A percentile compares a stretch with the other conserved stretches of the same genome.
Conservation (phyloP, 2,888 invertebrate genomes). For the Smittia sp. region DNA sequence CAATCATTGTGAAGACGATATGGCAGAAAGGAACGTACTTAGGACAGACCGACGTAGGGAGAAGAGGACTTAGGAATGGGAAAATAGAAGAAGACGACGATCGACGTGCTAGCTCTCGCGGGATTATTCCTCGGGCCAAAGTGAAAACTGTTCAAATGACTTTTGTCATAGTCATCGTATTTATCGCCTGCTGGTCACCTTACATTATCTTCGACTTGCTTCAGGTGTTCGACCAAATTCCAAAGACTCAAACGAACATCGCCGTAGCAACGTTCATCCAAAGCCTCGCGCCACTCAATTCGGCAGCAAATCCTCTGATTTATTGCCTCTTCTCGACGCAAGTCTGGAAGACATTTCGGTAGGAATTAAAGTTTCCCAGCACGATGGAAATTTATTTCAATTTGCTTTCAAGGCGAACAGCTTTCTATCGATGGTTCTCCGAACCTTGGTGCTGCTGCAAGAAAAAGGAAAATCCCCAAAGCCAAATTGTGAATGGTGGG, state of each 20-base stretch:
- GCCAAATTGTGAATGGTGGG: conserved; percentile 42
- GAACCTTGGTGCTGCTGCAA: conserved; percentile 56
- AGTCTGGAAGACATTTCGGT: conserved; percentile 53
- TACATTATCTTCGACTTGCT: conserved; percentile 89
- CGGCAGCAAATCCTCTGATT: conserved; percentile 91
- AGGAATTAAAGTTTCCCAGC: neutral
- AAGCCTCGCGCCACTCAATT: conserved; percentile 86
- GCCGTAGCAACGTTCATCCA: conserved; percentile 89
- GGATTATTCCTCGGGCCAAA: conserved; percentile 91
- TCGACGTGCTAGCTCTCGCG: conserved; percentile 82
- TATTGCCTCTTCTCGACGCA: conserved; percentile 91
- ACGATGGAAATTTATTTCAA: neutral
- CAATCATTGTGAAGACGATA: conserved; percentile 86
- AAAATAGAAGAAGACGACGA: conserved; percentile 46
- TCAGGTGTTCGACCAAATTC: conserved; percentile 82
- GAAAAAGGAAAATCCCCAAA: conserved; percentile 43
- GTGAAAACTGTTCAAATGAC: conserved; percentile 98
- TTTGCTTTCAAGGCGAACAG: conserved; percentile 53
- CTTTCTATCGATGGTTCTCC: conserved; percentile 66
- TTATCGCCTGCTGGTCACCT: conserved; percentile 89
- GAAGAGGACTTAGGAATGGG: conserved; percentile 29
- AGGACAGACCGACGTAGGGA: conserved; percentile 48
- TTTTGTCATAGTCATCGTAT: conserved; percentile 87
- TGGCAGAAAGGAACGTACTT: conserved; percentile 69
- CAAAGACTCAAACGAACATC: conserved; percentile 72